Evolutionary conservation across 2,888 invertebrate species (phyloP), one percentile per base, ranked within the genome.

Genomic region (Melieria crassipennis): DNA sequence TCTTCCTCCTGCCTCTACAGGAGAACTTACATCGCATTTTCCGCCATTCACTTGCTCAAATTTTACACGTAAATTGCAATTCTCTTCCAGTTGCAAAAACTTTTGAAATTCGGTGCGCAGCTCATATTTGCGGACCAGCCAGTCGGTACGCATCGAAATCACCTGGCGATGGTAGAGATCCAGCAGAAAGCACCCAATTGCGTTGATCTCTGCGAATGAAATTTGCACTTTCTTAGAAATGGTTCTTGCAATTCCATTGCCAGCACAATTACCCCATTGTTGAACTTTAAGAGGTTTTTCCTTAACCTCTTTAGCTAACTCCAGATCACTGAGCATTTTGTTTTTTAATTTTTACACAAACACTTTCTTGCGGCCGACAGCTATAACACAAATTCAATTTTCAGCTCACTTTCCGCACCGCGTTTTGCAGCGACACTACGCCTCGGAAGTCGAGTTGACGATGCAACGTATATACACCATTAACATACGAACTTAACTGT

Each of bases 171-270:
- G 78, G 55, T 79, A 71, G 73, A 83, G 75, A 9, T 77, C 71
- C 46, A 83, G 67, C 46, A 83, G 65, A 70, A 83, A 83, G 9
- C 67, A 61, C 4, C 83, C 83, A 69, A 84, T 75, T 1, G 77
- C 61, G 64, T 82, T 78, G 4, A 81, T 79, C 48, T 81, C 83
- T 77, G 42, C 4, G 30, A 67, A 62, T 30, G 48, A 4, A 16
- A 13, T 68, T 60, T 52, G 10, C 30, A 61, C 13, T 48, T 42
- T 45, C 16, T 10, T 46, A 7, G 7, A 10, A 58, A n/a, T 7
- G 6, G 50, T 11, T 43, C 42, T 48, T 57, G 11, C 7, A 16
- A 57, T 46, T 43, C n/a, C 6, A 3, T 4, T 43, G 46, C 45
- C 16, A 30, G 13, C 46, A 50, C 11, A 13, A 57, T 65, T 52